phyloP scores from a whole-genome alignment of 2,113 vertebrate genomes.

The Oryzias javanicus region DNA sequence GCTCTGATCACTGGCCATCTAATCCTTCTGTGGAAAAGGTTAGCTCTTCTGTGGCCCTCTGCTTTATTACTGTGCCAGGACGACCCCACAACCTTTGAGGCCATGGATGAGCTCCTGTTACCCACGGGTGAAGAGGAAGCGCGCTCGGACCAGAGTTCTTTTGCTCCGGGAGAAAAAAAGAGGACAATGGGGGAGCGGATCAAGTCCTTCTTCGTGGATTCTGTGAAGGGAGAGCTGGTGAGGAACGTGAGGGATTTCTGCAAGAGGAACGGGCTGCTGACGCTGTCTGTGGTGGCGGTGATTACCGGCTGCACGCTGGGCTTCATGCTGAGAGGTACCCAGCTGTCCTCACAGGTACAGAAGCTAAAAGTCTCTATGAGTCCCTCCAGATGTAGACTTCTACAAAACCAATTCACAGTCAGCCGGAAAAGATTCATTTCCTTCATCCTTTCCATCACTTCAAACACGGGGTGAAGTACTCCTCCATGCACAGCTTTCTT shows the following conservation, averaged over 20 bases:
- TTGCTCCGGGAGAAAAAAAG: constrained; percentile 11
- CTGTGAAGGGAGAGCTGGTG: constrained; percentile 2
- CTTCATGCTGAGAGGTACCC: constrained; percentile 78
- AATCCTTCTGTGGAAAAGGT: constrained; percentile 59
- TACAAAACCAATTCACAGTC: too few relatives aligned
- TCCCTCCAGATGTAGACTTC: too few relatives aligned
- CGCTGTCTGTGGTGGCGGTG: constrained; percentile 81
- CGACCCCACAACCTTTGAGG: background rate
- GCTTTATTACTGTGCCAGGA: constrained; percentile 30
- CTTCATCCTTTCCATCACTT: too few relatives aligned
- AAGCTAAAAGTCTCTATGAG: too few relatives aligned
- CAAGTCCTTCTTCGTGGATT: constrained; percentile 25
- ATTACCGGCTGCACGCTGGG: constrained; percentile 81
- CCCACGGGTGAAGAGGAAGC: constrained; percentile 59
- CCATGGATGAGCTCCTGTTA: constrained; percentile 75
- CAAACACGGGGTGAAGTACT: too few relatives aligned
- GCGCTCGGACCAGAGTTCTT: constrained; percentile 35
- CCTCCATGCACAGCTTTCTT: too few relatives aligned
- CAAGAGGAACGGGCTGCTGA: constrained; percentile 80
- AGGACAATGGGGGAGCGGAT: constrained; percentile 27
- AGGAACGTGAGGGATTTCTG: constrained; percentile 51
- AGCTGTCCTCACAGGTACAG: constrained; percentile 82
- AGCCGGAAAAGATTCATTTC: too few relatives aligned
- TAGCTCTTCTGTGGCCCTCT: constrained; percentile 19
- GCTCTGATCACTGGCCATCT: constrained; percentile 43